Base-by-base conservation (phyloP, 2,113 vertebrate genomes). In the Spilogale gracilis region DNA sequence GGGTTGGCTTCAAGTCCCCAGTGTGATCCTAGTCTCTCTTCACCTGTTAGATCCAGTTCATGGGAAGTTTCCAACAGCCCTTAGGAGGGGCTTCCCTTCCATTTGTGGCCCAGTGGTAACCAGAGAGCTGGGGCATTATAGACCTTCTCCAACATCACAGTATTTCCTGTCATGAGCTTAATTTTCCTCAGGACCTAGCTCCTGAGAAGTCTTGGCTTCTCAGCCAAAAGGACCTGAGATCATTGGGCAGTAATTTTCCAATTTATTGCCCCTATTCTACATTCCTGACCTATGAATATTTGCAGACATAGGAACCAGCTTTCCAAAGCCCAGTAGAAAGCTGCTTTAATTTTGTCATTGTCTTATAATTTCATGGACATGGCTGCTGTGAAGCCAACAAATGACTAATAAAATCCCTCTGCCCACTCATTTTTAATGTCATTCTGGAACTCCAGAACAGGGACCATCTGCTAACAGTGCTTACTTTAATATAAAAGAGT, bases 321-420 rank as follows among this genome's bases (percentile, higher is more conserved):
- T 98, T 98, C 96, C 93, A 81, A 93, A 95, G 87, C 89, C 83
- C 48, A 91, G 71, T 27, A 54, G 84, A 94, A 96, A 96, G 67
- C 78, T 79, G 43, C 52, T 97, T 96, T 84, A 88, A 97, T 96
- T 98, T 97, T 97, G 79, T 93, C 96, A 92, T 82, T 97, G 97
- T 96, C 91, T 92, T 94, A 80, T 86, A 94, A 96, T 98, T 98
- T 98, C 98, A 98, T 97, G 98, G 98, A 98, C 98, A 98, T 98
- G 98, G 97, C 97, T 98, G 98, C 96, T 95, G 91, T 94, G 95
- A 98, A 98, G 96, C 96, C 97, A 97, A 96, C 83, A 97, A 86
- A 96, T 98, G 98, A 97, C 97, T 98, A 99, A 99, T 99, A 98
- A 98, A 98, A 98, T 98, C 98, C 98, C 98, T 98, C 98, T 98